Conservation (phyloP, 2,113 vertebrate species). For the Gymnarchus niloticus region DNA sequence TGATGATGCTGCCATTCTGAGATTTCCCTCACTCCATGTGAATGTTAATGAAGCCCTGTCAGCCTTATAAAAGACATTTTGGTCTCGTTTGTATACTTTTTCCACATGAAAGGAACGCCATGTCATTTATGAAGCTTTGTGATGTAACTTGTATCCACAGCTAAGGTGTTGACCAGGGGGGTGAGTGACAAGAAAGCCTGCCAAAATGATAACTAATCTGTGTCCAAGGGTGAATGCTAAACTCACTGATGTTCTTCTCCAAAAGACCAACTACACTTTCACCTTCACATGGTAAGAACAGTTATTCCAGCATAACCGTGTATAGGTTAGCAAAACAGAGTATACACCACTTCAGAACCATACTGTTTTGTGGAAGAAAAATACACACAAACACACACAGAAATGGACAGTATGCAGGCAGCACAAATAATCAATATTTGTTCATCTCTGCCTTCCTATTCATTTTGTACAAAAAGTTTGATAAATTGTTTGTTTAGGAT, state of each 20-base stretch:
- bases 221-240: background rate
- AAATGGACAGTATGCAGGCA: background rate
- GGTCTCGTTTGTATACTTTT: background rate
- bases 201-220: background rate
- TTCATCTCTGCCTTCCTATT: no score
- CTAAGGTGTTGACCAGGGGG: background rate
- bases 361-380: background rate
- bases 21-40: background rate
- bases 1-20: background rate
- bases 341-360: background rate
- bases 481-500: no score
- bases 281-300: background rate
- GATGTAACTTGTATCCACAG: background rate
- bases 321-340: background rate
- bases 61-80: conserved; percentile 2
- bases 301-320: background rate
- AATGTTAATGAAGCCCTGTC: conserved; percentile 1
- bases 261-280: background rate
- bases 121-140: background rate
- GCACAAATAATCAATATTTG: background rate
- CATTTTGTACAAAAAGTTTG: no score
- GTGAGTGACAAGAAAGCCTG: background rate
- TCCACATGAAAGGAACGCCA: background rate
- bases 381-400: background rate
- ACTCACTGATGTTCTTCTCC: background rate